phyloP scores from a whole-genome alignment of 1,140 invertebrate species.

The Scaptodrosophila lebanonensis region DNA sequence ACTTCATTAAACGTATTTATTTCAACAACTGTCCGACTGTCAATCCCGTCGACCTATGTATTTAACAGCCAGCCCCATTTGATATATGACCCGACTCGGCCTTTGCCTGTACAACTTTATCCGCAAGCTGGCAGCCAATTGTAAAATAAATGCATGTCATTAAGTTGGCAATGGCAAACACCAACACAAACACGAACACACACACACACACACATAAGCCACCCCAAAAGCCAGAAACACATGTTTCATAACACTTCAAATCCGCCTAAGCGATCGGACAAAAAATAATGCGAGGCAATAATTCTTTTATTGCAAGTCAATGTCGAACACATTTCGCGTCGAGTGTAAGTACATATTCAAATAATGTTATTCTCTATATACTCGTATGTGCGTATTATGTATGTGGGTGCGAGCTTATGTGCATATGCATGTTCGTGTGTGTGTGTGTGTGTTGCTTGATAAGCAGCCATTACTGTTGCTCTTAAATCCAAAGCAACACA shows the following conservation, averaged over 20 bases:
- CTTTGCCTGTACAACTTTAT: conserved; percentile 1
- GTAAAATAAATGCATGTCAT: conserved; percentile 34
- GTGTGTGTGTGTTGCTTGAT: conserved; percentile 33
- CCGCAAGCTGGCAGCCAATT: not conserved
- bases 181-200: too few species aligned
- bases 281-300: conserved; percentile 59
- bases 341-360: conserved; percentile 64
- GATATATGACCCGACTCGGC: conserved; percentile 20
- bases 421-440: conserved; percentile 3
- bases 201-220: too few species aligned
- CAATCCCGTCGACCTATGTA: conserved; percentile 40
- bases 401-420: not conserved
- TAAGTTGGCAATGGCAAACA: not conserved
- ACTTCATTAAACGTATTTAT: conserved; percentile 62
- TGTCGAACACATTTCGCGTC: conserved; percentile 55
- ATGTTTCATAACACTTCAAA: conserved; percentile 61
- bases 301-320: conserved; percentile 62
- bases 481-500: conserved; percentile 41
- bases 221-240: conserved; percentile 33
- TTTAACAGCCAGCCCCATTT: conserved; percentile 43
- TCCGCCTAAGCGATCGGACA: conserved; percentile 40
- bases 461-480: conserved; percentile 58
- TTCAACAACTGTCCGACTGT: conserved; percentile 39
- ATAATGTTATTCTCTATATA: conserved; percentile 35
- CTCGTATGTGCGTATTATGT: too few species aligned